Percentiles rank a stretch among this genome's conserved stretches.
Evolutionary conservation across 1,140 invertebrate species (phyloP).

Genomic region (Rhopalosiphum maidis): DNA sequence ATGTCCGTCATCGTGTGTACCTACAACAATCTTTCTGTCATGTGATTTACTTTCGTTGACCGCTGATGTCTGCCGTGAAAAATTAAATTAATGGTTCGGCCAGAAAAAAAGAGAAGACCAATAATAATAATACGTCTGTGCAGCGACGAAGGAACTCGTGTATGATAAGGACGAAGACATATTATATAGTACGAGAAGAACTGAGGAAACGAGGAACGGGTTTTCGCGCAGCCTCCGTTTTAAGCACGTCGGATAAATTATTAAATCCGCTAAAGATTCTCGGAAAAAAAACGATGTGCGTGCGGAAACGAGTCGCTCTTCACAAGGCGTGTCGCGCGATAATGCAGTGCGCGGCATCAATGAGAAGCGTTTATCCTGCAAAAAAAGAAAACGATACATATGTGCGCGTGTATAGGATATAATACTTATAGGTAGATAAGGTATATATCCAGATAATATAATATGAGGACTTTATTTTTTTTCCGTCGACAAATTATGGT

Average conservation of each 20-base stretch:
- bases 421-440: background rate
- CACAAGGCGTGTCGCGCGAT: slow-evolving; percentile 55
- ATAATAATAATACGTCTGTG: slow-evolving; percentile 8
- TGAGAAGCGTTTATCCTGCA: slow-evolving; percentile 48
- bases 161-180: background rate
- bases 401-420: background rate
- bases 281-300: slow-evolving; percentile 42
- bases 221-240: slow-evolving; percentile 45
- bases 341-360: slow-evolving; percentile 47
- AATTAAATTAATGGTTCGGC: background rate
- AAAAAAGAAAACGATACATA: slow-evolving; percentile 17
- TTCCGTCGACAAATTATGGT: background rate
- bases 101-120: background rate
- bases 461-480: slow-evolving; percentile 1
- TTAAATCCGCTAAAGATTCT: slow-evolving; percentile 46
- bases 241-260: slow-evolving; percentile 47
- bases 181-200: slow-evolving; percentile 20
- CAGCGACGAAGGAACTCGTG: background rate
- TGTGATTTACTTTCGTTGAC: slow-evolving; percentile 29
- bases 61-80: background rate
- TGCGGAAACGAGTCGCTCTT: slow-evolving; percentile 50
- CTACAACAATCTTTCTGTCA: background rate
- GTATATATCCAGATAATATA: background rate
- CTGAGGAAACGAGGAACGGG: slow-evolving; percentile 33
- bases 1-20: background rate